Base-by-base conservation (phyloP, 2,797 vertebrate species). In the Cirrhinus mrigala region DNA sequence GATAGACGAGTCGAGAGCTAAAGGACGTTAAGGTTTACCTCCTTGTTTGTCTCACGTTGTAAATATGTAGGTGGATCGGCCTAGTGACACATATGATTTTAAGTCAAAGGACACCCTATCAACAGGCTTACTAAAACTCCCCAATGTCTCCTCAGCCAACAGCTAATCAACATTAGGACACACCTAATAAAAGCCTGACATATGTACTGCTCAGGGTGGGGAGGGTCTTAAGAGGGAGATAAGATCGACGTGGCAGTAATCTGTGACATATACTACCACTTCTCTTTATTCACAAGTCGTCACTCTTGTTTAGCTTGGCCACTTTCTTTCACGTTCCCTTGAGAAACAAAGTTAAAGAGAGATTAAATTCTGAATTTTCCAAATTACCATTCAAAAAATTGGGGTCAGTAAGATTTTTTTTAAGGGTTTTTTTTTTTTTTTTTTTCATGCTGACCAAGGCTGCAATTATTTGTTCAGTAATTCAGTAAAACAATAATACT, bases 121-220 rank as follows among this genome's bases (percentile, higher is more conserved):
- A 92, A 87, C 6, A 76, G 91, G 86, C 82, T 79, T 87, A 37
- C 48, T 87, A 68, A 82, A 87, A 88, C 82, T 76, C 46, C 60
- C 22, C 22, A 64, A 44, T 89, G 78, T 87, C 89, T 81, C 78
- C 85, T 93, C 92, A 91, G 90, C 89, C 80, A 80, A 91, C 94
- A 94, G 92, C 88, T 92, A 89, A 90, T 93, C 91, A 89, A 90
- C 77, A 81, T 76, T 79, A 80, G 84, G 84, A 88, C n/a, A 81
- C 93, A 92, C 92, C 87, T 90, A 92, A 92, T 95, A 94, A 94
- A 94, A 91, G 87, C 84, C 84, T 88, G 90, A 89, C 87, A 81
- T 79, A 7, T 82, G 71, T 90, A 88, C 89, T 90, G 76, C 86
- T 79, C 15, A 12, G n/a, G 20, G 24, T 58, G 70, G 29, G 75